Percentiles rank a stretch among this genome's conserved stretches.
Conservation (phyloP, 2,888 invertebrate species). For the Notocelia uddmanniana region DNA sequence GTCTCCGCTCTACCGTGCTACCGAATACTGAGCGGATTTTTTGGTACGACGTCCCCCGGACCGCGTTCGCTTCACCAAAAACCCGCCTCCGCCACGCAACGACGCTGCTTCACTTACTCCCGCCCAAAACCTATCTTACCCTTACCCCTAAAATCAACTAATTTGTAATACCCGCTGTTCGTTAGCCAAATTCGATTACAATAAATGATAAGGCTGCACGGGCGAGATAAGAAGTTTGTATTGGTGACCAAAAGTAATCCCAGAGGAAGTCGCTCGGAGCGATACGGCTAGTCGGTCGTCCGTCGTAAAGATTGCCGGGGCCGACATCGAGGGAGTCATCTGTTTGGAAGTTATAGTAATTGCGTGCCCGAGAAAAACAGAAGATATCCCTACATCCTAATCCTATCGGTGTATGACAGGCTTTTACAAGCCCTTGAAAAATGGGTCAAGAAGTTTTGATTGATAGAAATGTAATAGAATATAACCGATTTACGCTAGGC, state of each 20-base stretch:
- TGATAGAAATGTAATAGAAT: not conserved
- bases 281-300: conserved; percentile 13
- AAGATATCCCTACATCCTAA: conserved; percentile 11
- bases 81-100: too few species aligned
- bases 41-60: too few species aligned
- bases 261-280: conserved; percentile 1
- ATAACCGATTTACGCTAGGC: too few species aligned
- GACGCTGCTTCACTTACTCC: too few species aligned
- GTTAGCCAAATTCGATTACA: conserved; percentile 11
- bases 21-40: too few species aligned
- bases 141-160: not conserved
- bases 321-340: conserved; percentile 19
- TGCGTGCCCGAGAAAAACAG: conserved; percentile 17
- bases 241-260: conserved; percentile 32
- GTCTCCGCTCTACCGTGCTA: too few species aligned
- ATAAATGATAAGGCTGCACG: not conserved
- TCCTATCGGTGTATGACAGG: not conserved
- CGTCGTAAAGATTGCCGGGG: conserved; percentile 35
- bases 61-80: too few species aligned
- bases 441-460: not conserved
- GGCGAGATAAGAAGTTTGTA: conserved; percentile 9
- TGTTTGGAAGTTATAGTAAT: conserved; percentile 39
- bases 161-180: conserved; percentile 7
- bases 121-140: too few species aligned
- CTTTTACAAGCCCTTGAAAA: not conserved